A percentile compares a stretch with the other conserved stretches of the same genome.
These are phyloP conservation scores for Sphyrna mokarran DNA, from an alignment of 2,113 vertebrate species.

Conservation along the genomic window DNA sequence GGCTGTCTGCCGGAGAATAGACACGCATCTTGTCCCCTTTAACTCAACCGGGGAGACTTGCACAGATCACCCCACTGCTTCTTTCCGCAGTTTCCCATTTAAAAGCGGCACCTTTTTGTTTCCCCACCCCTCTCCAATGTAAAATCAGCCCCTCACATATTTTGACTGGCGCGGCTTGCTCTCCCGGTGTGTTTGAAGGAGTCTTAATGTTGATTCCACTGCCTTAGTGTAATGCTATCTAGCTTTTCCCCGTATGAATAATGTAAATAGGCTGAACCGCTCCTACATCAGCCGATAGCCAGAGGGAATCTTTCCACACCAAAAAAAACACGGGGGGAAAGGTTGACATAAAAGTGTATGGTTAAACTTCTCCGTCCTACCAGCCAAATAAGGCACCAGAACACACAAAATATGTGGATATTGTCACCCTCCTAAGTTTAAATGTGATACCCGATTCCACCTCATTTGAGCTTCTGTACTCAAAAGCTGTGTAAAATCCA, in stretches of 20 bases:
- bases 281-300: conserved; percentile 61
- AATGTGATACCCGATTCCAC: not conserved
- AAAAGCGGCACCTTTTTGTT: not conserved
- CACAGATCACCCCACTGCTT: not conserved
- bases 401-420: not conserved
- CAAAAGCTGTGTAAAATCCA: not conserved
- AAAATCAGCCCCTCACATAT: not conserved
- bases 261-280: conserved; percentile 69
- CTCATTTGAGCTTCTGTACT: not conserved
- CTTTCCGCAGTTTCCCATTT: not conserved
- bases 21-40: not conserved
- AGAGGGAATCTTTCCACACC: conserved; percentile 59
- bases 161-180: not conserved
- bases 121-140: not conserved
- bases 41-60: not conserved
- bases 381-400: not conserved
- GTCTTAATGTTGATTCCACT: conserved; percentile 45
- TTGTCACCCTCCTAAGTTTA: not conserved
- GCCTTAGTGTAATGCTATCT: conserved; percentile 73
- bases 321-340: conserved; percentile 44
- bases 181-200: conserved; percentile 16
- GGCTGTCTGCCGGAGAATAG: not conserved
- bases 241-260: conserved; percentile 70
- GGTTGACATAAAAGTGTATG: conserved; percentile 38
- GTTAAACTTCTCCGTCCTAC: not conserved